A percentile compares a stretch with the other conserved stretches of the same genome.
Evolutionary conservation across 2,888 invertebrate species (phyloP).

Genomic region (Drosophila cracens): DNA sequence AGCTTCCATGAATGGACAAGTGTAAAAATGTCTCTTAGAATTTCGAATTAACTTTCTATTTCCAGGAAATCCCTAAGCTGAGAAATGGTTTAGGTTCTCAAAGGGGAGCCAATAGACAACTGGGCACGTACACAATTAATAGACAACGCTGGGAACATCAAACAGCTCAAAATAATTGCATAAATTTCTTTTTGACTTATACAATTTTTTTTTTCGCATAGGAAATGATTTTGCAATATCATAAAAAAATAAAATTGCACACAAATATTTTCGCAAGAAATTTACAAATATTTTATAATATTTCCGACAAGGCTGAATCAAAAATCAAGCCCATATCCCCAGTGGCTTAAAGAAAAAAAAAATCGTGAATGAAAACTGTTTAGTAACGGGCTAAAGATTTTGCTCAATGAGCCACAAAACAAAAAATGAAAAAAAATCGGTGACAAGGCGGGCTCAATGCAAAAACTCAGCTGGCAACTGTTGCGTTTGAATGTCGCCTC

Average conservation of each 20-base stretch:
- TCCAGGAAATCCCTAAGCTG: conserved; percentile 32
- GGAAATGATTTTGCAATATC: conserved; percentile 69
- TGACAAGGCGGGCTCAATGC: conserved; percentile 49
- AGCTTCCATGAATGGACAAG: conserved; percentile 35
- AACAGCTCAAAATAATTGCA: conserved; percentile 47
- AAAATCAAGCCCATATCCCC: conserved; percentile 48
- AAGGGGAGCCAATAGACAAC: conserved; percentile 20
- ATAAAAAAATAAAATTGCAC: background rate
- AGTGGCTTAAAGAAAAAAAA: conserved; percentile 2
- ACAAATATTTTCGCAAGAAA: conserved; percentile 72
- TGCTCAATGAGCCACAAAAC: conserved; percentile 42
- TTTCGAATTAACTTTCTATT: conserved; percentile 52
- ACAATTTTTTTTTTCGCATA: conserved; percentile 49
- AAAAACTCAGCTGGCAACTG: conserved; percentile 64
- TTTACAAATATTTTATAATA: conserved; percentile 62
- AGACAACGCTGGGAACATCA: conserved; percentile 22
- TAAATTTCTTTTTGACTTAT: conserved; percentile 43
- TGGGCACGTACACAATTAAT: conserved; percentile 47
- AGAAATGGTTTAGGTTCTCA: conserved; percentile 12
- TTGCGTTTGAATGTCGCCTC: conserved; percentile 74
- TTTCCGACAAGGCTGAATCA: conserved; percentile 21
- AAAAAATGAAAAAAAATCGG: background rate
- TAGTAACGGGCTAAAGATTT: conserved; percentile 35
- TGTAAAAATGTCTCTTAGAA: conserved; percentile 37
- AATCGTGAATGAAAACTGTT: conserved; percentile 59